These are phyloP conservation scores for Sinhomidia bicolor DNA, from an alignment of 2,888 invertebrate genomes.

Conservation along the genomic window DNA sequence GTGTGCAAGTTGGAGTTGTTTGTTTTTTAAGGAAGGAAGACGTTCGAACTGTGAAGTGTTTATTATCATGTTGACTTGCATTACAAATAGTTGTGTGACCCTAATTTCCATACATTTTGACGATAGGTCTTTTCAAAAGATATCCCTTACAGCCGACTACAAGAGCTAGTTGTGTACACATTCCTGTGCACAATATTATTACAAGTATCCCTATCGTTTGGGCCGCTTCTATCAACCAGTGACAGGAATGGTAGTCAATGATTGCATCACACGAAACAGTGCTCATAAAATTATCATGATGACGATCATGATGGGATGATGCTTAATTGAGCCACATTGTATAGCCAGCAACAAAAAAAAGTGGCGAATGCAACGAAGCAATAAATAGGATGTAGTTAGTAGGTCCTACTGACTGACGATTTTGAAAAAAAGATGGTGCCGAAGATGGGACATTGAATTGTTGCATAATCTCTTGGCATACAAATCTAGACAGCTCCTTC, in stretches of 20 bases:
- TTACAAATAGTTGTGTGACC: slow-evolving; percentile 61
- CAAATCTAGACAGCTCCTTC: slow-evolving; percentile 10
- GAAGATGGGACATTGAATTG: slow-evolving; percentile 56
- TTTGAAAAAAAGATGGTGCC: slow-evolving; percentile 14
- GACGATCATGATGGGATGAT: slow-evolving; percentile 16
- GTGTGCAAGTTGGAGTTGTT: slow-evolving; percentile 36
- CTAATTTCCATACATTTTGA: slow-evolving; percentile 68
- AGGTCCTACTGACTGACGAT: slow-evolving; percentile 5
- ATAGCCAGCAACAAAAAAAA: background rate
- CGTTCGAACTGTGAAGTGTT: slow-evolving; percentile 64
- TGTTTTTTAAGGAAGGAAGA: slow-evolving; percentile 74
- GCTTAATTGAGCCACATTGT: slow-evolving; percentile 17
- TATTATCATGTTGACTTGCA: slow-evolving; percentile 60
- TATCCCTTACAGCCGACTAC: slow-evolving; percentile 17
- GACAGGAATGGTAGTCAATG: slow-evolving; percentile 19
- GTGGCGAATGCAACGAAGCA: background rate
- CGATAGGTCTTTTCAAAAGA: slow-evolving; percentile 2
- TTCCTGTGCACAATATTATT: background rate
- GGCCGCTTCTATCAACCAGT: background rate
- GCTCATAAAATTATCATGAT: slow-evolving; percentile 1
- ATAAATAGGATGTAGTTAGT: background rate
- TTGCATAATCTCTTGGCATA: slow-evolving; percentile 48
- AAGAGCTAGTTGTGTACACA: background rate
- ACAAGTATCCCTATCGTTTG: too few species aligned
- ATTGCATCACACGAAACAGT: slow-evolving; percentile 41